Evolutionary conservation across 2,113 vertebrate genomes (phyloP), one percentile per base, ranked within the genome.

Genomic region (Phaethornis superciliosus): DNA sequence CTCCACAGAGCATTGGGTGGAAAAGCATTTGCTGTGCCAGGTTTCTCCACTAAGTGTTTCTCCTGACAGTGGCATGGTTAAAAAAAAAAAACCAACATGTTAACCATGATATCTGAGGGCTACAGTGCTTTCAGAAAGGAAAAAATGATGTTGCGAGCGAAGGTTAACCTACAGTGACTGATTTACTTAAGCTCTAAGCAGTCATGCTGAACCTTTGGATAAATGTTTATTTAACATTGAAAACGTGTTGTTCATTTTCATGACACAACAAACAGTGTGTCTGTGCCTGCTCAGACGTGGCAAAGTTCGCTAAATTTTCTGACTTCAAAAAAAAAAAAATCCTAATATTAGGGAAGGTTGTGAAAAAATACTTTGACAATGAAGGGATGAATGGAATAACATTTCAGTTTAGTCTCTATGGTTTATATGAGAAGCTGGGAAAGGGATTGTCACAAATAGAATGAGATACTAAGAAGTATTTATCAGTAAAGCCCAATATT

Each of bases 101-200:
- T 94, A 90, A 88, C 54, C 84, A 28, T 81, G 72, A 69, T 55
- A 88, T 74, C 72, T 59, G 58, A 74, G 81, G 81, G 80, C n/a
- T 93, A 84, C 55, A 75, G 62, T 81, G 56, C 68, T 85, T 91
- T 95, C 2, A 0, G 82, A 96, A 88, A 79, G 72, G 49, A 88
- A 78, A 78, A 85, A 86, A 79, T 33, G 52, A 9, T 59, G 76
- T 78, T 68, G 63, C 0, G 20, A 91, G 67, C 76, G 96, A 94
- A 93, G 90, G 91, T 96, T 96, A 97, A 96, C 74, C 27, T 85
- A 28, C 69, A 67, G 52, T 92, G 85, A 95, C 80, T 95, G 88
- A 94, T 95, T 96, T 92, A 91, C 70, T 88, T n/a, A 79, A 90
- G 80, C 70, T 95, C 86, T 78, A 87, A 80, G 78, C 85, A 91